Evolutionary conservation across 2,113 vertebrate genomes (phyloP).

Genomic region (Eurypyga helias): DNA sequence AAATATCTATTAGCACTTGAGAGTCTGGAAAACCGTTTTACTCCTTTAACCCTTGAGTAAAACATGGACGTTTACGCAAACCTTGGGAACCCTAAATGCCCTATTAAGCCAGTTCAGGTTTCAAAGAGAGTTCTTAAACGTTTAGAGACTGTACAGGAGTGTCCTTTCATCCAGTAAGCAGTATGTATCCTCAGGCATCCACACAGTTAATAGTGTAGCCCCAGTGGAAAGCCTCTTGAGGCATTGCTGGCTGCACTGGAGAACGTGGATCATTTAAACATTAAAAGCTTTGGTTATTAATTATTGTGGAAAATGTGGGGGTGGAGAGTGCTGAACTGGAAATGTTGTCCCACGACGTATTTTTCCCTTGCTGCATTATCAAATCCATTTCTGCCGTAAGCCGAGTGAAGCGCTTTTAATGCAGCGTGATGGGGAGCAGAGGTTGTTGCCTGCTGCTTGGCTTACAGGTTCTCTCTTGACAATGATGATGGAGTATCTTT

Average conservation of each 20-base stretch:
- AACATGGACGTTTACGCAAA: fast-evolving
- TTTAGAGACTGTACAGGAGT: not conserved
- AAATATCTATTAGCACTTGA: not conserved
- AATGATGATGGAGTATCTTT: not conserved
- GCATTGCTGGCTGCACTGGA: not conserved
- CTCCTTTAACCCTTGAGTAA: not conserved
- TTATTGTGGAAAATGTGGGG: slow-evolving; percentile 25
- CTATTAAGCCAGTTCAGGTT: not conserved
- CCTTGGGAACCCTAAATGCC: not conserved
- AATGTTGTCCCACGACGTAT: not conserved
- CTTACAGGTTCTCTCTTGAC: not conserved
- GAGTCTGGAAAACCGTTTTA: not conserved
- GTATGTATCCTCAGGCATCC: slow-evolving; percentile 2
- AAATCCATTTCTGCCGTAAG: not conserved
- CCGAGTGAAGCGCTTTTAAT: not conserved
- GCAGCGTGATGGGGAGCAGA: not conserved
- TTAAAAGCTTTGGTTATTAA: slow-evolving; percentile 56
- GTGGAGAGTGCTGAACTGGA: slow-evolving; percentile 10
- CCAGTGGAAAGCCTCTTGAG: slow-evolving; percentile 6
- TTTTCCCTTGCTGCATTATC: not conserved
- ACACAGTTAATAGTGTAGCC: not conserved
- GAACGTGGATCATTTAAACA: slow-evolving; percentile 18
- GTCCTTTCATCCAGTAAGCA: not conserved
- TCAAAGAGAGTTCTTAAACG: not conserved
- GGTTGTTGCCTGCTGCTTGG: not conserved